Percentiles rank a stretch among this genome's conserved stretches.
Conservation (phyloP, 2,888 invertebrate genomes). For the Cephus sareptanus region DNA sequence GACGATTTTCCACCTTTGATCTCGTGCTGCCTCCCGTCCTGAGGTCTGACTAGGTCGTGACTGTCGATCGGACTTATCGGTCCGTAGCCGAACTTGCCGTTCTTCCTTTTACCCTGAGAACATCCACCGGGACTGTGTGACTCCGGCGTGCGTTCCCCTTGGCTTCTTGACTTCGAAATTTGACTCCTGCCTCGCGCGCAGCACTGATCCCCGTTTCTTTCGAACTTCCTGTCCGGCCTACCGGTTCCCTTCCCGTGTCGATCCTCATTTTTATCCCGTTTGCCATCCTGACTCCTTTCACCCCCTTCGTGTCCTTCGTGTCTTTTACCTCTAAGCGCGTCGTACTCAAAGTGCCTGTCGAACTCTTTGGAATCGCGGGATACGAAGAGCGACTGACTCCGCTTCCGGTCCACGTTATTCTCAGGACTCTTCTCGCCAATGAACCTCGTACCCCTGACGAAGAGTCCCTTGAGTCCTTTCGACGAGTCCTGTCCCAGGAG, state of each 20-base stretch:
- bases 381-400: constrained; percentile 38
- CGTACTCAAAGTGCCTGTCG: constrained; percentile 2
- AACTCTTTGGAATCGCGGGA: constrained; percentile 32
- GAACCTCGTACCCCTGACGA: constrained; percentile 23
- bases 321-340: neutral
- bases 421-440: constrained; percentile 24
- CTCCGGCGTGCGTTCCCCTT: neutral
- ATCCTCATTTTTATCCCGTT: neutral
- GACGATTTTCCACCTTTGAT: neutral
- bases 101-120: neutral
- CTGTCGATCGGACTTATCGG: neutral
- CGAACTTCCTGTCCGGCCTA: constrained; percentile 9
- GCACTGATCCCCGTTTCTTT: constrained; percentile 18
- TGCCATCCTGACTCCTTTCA: constrained; percentile 2
- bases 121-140: neutral
- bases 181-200: constrained; percentile 12
- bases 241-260: neutral
- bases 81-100: neutral
- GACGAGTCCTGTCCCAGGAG: constrained; percentile 14
- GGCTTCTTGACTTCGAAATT: constrained; percentile 8
- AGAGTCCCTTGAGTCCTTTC: constrained; percentile 28
- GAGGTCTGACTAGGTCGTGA: neutral
- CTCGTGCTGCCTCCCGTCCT: neutral
- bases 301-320: neutral
- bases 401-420: constrained; percentile 30